Percentiles rank a stretch among this genome's conserved stretches.
phyloP scores from a whole-genome alignment of 2,888 invertebrate genomes.

The Drosophila neonasuta region DNA sequence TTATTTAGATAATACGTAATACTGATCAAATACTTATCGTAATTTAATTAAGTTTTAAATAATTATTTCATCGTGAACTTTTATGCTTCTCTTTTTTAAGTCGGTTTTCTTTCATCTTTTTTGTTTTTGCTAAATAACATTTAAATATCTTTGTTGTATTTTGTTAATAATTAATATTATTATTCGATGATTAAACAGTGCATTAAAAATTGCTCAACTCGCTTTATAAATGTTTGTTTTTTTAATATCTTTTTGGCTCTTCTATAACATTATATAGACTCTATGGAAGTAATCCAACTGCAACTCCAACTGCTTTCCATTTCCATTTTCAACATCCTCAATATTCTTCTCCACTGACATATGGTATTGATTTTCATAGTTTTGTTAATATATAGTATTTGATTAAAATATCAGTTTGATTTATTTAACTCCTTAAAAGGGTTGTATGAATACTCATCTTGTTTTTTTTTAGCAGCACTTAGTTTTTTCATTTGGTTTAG shows the following conservation, averaged over 20 bases:
- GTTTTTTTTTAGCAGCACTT: conserved; percentile 35
- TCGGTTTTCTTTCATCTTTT: conserved; percentile 1
- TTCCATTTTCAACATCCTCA: conserved; percentile 15
- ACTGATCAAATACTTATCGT: conserved; percentile 52
- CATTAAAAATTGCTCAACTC: conserved; percentile 76
- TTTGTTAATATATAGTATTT: conserved; percentile 48
- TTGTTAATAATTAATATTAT: conserved; percentile 39
- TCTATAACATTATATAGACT: conserved; percentile 64
- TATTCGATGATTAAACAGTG: conserved; percentile 81
- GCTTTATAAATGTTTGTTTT: conserved; percentile 38
- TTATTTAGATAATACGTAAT: conserved; percentile 40
- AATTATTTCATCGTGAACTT: conserved; percentile 9
- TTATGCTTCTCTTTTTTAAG: conserved; percentile 36
- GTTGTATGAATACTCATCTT: conserved; percentile 20
- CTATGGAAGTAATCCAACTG: conserved; percentile 44
- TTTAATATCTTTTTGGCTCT: conserved; percentile 18
- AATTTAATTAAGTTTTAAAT: conserved; percentile 40
- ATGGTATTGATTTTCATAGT: conserved; percentile 50
- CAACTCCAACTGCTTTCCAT: conserved; percentile 12
- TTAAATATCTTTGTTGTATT: conserved; percentile 54
- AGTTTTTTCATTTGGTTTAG: conserved; percentile 12
- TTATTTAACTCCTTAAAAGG: conserved; percentile 46
- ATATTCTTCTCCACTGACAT: conserved; percentile 38
- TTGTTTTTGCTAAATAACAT: conserved; percentile 70
- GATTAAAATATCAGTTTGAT: conserved; percentile 68